Evolutionary conservation across 2,888 invertebrate genomes (phyloP).

Genomic region (Cheilosia soror): DNA sequence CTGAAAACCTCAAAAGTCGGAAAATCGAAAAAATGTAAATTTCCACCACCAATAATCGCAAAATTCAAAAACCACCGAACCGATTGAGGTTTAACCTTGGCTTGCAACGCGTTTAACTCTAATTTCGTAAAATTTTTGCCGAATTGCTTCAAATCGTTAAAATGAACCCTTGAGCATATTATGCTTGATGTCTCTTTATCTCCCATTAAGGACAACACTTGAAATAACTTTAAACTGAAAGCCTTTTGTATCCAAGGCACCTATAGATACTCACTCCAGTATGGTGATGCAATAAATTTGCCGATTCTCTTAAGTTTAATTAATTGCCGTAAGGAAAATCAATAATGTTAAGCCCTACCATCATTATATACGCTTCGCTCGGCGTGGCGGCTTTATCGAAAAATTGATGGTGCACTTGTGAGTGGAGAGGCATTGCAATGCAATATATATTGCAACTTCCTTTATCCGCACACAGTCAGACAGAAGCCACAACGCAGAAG

Average conservation of each 20-base stretch:
- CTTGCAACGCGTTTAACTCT: too few relatives aligned
- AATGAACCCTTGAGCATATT: too few relatives aligned
- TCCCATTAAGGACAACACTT: not conserved
- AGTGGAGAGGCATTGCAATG: constrained; percentile 7
- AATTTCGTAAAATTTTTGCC: too few relatives aligned
- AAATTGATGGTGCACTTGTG: constrained; percentile 38
- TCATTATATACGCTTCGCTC: not conserved
- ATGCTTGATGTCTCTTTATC: too few relatives aligned
- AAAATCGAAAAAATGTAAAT: too few relatives aligned
- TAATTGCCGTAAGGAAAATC: constrained; percentile 36
- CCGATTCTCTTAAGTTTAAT: constrained; percentile 46
- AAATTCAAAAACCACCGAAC: too few relatives aligned
- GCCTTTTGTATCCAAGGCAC: not conserved
- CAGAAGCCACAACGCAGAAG: constrained; percentile 20
- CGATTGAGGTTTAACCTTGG: too few relatives aligned
- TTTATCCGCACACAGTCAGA: not conserved
- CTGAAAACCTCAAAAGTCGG: too few relatives aligned
- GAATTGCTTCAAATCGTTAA: too few relatives aligned
- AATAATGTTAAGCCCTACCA: constrained; percentile 34
- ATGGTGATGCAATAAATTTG: constrained; percentile 31
- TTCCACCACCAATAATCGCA: too few relatives aligned
- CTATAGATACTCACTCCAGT: not conserved
- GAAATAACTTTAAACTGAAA: not conserved
- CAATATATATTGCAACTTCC: constrained; percentile 14
- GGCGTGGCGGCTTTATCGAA: constrained; percentile 31